Percentiles rank a stretch among this genome's conserved stretches.
Conservation (phyloP, 2,113 vertebrate genomes). For the Pagrus major region DNA sequence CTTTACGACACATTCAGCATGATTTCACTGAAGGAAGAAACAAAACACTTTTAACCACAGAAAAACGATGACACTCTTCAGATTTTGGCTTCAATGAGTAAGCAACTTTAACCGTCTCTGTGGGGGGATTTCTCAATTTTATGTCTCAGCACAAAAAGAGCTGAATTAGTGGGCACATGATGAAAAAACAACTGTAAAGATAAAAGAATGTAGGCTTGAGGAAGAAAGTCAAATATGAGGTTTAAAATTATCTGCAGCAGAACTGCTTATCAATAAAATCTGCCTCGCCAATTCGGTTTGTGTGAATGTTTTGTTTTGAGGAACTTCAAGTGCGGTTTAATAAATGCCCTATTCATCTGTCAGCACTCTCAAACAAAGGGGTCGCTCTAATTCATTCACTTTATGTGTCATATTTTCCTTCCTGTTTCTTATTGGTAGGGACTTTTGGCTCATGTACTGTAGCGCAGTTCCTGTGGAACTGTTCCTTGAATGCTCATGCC, state of each 20-base stretch:
- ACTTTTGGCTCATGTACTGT: slow-evolving; percentile 18
- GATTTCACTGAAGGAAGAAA: slow-evolving; percentile 26
- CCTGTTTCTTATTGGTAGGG: slow-evolving; percentile 39
- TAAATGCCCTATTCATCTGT: slow-evolving; percentile 44
- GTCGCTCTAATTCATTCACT: slow-evolving; percentile 51
- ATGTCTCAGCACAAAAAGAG: slow-evolving; percentile 24
- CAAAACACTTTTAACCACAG: slow-evolving; percentile 5
- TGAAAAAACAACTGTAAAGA: slow-evolving; percentile 2
- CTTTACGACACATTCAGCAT: neutral
- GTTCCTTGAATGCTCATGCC: slow-evolving; percentile 1
- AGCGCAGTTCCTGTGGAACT: slow-evolving; percentile 28
- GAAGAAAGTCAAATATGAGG: slow-evolving; percentile 1
- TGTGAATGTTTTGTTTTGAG: slow-evolving; percentile 23
- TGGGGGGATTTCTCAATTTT: slow-evolving; percentile 24
- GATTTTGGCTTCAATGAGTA: slow-evolving; percentile 17
- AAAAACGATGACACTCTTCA: slow-evolving; percentile 6
- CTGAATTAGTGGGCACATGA: slow-evolving; percentile 22
- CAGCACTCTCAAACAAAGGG: slow-evolving; percentile 66
- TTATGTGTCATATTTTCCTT: slow-evolving; percentile 50
- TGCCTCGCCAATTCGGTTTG: neutral
- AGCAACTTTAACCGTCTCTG: slow-evolving; percentile 19
- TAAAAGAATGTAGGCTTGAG: neutral
- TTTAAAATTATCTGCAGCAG: neutral
- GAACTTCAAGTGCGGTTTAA: slow-evolving; percentile 8
- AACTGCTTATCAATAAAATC: slow-evolving; percentile 8